Base-by-base conservation (phyloP, 2,797 vertebrate species). In the Otolemur crassicaudatus region DNA sequence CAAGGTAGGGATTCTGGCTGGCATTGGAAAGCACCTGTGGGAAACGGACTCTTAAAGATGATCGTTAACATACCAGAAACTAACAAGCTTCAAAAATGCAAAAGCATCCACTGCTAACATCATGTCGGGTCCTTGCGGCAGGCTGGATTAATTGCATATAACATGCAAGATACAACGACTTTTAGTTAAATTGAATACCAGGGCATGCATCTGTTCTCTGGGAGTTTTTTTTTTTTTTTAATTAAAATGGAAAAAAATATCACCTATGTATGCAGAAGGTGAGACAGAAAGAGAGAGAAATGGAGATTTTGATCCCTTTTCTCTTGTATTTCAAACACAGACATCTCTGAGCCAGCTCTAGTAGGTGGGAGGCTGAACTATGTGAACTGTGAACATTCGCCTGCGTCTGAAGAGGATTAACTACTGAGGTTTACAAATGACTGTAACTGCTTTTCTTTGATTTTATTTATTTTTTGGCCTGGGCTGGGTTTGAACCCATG, bases 11-110 rank as follows among this genome's bases (percentile, higher is more conserved):
- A 7, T 61, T 58, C 60, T 10, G 43, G 60, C 7, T 77, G 91
- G 85, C 83, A 67, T 2, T 63, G 73, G 79, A 87, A 61, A 49
- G 34, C 75, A 40, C 84, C 77, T 75, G 56, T 75, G 49, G 75
- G 87, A 94, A 81, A 92, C 5, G 49, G 22, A 27, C 69, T 85
- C 79, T 77, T 70, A 65, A 86, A 84, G 79, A 90, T 5, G n/a
- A 49, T 82, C 49, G 46, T 27, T 17, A 76, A 93, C 61, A 79
- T 56, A 70, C 46, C 65, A 43, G 82, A 79, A 82, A 88, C 76
- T 31, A 84, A 83, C 90, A 81, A 77, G 77, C 92, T 93, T 96
- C 90, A 43, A 80, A 96, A 93, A 72, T 29, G 69, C 75, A 2
- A 29, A 56, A 69, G 89, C 84, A 49, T 86, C 92, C 43, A 5